phyloP scores from a whole-genome alignment of 2,113 vertebrate species.

The Engystomops pustulosus region DNA sequence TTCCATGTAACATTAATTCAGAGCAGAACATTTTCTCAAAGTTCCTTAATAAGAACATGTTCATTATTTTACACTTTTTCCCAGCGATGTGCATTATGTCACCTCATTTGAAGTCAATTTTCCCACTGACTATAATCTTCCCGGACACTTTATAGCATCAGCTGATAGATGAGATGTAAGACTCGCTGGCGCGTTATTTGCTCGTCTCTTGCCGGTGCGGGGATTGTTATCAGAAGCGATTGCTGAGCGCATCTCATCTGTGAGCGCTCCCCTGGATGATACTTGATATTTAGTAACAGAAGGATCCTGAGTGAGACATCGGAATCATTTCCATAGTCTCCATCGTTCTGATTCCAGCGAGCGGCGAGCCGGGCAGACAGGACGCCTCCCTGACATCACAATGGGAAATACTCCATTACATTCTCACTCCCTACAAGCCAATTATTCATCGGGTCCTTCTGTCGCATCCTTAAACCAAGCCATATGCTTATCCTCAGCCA shows the following conservation, averaged over 20 bases:
- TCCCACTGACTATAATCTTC: not conserved
- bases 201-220: not conserved
- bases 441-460: constrained; percentile 27
- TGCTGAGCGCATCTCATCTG: not conserved
- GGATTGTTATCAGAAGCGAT: not conserved
- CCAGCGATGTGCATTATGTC: not conserved
- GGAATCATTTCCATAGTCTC: constrained; percentile 27
- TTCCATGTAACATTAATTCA: no score
- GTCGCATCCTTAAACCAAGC: constrained; percentile 36
- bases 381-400: constrained; percentile 28
- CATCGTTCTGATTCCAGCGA: not conserved
- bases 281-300: not conserved
- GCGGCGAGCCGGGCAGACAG: constrained; percentile 24
- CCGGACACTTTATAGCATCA: not conserved
- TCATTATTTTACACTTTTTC: no score
- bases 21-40: no score
- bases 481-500: constrained; percentile 27
- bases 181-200: not conserved
- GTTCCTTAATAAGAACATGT: no score
- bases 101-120: not conserved
- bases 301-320: constrained; percentile 8
- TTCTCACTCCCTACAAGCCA: not conserved
- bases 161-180: no score
- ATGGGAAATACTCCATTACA: constrained; percentile 26
- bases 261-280: constrained; percentile 1